These are phyloP conservation scores for Formica aserva DNA, from an alignment of 2,888 invertebrate genomes.

Conservation along the genomic window DNA sequence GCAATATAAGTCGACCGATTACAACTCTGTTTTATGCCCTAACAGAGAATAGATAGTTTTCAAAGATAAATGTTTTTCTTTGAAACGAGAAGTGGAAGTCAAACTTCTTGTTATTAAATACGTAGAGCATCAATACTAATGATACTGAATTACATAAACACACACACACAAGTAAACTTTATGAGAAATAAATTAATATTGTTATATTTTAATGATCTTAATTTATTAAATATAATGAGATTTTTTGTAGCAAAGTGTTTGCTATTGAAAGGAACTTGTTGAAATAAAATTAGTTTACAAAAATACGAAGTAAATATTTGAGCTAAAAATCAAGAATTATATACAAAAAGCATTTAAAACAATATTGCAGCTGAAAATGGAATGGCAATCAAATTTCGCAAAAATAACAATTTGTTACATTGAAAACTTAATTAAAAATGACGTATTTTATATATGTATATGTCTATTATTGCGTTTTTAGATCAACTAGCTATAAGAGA, in stretches of 20 bases:
- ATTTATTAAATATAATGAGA: not conserved
- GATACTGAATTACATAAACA: not conserved
- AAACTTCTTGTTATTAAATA: not conserved
- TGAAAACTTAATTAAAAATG: slow-evolving; percentile 16
- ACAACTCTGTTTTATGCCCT: slow-evolving; percentile 33
- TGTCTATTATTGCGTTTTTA: not conserved
- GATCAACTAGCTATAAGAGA: not conserved
- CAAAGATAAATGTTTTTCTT: slow-evolving; percentile 61
- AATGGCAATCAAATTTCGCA: slow-evolving; percentile 13
- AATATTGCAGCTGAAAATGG: not conserved
- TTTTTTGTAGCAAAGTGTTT: not conserved
- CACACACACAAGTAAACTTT: not conserved
- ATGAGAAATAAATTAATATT: not conserved
- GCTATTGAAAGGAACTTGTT: slow-evolving; percentile 10
- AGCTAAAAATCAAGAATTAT: slow-evolving; percentile 6
- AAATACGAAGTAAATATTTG: not conserved
- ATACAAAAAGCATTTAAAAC: not conserved
- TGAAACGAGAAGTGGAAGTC: slow-evolving; percentile 23
- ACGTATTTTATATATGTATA: not conserved
- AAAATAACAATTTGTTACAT: not conserved
- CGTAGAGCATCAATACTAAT: not conserved
- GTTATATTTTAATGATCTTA: not conserved
- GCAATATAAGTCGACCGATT: slow-evolving; percentile 30
- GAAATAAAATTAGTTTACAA: not conserved
- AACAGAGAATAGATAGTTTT: slow-evolving; percentile 34